phyloP scores from a whole-genome alignment of 2,113 vertebrate species.

The Pseudonaja textilis region DNA sequence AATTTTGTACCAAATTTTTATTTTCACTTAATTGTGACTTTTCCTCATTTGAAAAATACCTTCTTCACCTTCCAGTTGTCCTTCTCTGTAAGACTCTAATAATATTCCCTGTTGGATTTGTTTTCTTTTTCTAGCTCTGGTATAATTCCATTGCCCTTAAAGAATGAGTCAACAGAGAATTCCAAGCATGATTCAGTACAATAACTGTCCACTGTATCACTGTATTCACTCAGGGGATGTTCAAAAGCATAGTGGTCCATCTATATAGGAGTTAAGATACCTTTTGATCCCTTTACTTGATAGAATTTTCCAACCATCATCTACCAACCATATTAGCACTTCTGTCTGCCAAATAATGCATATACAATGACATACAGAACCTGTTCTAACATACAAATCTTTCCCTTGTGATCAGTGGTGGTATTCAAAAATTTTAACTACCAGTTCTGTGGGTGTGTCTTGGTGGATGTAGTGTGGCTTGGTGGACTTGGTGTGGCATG shows the following conservation, averaged over 20 bases:
- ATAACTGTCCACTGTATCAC: slow-evolving; percentile 38
- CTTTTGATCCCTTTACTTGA: neutral
- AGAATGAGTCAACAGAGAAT: slow-evolving; percentile 41
- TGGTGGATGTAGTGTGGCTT: too few relatives aligned
- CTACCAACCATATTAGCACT: slow-evolving; percentile 33
- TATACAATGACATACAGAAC: slow-evolving; percentile 48
- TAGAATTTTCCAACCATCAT: slow-evolving; percentile 27
- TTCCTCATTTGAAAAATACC: slow-evolving; percentile 44
- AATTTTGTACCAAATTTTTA: slow-evolving; percentile 24
- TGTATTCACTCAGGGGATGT: slow-evolving; percentile 35
- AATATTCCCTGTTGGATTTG: neutral
- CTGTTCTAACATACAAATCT: slow-evolving; percentile 59
- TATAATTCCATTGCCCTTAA: slow-evolving; percentile 50
- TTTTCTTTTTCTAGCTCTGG: slow-evolving; percentile 34
- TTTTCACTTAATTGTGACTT: slow-evolving; percentile 42
- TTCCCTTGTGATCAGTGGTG: slow-evolving; percentile 10
- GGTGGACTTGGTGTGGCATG: too few relatives aligned
- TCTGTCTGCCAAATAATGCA: slow-evolving; percentile 47
- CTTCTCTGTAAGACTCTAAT: neutral
- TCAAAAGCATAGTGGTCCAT: slow-evolving; percentile 14
- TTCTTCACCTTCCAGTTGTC: neutral
- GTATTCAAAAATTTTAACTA: too few relatives aligned
- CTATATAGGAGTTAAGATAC: slow-evolving; percentile 3
- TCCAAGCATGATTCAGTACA: slow-evolving; percentile 47
- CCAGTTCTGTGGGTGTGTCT: too few relatives aligned